Conservation (phyloP, 2,797 vertebrate genomes). For the Helicolenus hilgendorfi region DNA sequence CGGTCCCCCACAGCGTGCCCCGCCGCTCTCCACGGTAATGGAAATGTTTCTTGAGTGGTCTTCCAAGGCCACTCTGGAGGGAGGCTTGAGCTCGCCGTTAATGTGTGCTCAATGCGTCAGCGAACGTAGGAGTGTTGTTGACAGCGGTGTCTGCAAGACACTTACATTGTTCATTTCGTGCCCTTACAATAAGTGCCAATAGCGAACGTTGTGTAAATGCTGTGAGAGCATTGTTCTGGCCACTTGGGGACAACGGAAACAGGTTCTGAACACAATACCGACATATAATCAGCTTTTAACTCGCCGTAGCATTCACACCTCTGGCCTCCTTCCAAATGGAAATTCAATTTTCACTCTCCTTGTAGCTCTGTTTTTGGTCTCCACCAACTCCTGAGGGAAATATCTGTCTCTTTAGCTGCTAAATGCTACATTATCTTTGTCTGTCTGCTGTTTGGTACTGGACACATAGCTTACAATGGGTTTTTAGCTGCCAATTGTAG, state of each 20-base stretch:
- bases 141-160: not conserved
- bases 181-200: not conserved
- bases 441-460: too few relatives aligned
- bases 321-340: too few relatives aligned
- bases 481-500: too few relatives aligned
- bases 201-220: not conserved
- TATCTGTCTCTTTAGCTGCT: not conserved
- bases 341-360: not conserved
- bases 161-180: not conserved
- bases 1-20: slow-evolving; percentile 2
- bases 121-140: not conserved
- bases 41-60: slow-evolving; percentile 60
- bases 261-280: not conserved
- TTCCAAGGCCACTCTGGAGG: slow-evolving; percentile 41
- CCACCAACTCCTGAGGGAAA: not conserved
- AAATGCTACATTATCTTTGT: not conserved
- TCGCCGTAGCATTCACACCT: too few relatives aligned
- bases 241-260: not conserved
- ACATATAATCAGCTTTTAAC: not conserved
- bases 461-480: too few relatives aligned
- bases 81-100: slow-evolving; percentile 12
- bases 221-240: not conserved
- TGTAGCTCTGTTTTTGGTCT: not conserved
- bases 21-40: slow-evolving; percentile 32
- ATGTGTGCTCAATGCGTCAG: not conserved